Evolutionary conservation across 2,888 invertebrate species (phyloP), one percentile per base, ranked within the genome.

Genomic region (Lithophane semibrunnea): DNA sequence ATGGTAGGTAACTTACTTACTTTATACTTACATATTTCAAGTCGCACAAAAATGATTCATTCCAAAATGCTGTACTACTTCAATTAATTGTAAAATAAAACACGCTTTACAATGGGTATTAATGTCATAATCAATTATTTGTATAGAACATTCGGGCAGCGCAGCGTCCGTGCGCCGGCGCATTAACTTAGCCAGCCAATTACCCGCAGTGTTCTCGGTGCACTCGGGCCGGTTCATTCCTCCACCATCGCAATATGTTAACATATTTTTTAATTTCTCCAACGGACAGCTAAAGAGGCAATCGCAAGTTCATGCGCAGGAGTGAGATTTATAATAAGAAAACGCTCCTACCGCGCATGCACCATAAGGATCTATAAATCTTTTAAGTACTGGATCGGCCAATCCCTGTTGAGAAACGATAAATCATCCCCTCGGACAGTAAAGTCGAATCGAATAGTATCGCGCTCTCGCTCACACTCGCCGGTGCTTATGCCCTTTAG

Each of bases 281-380:
- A 86, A 81, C 90, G 87, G 94, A 94, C 94, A 94, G 93, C 91
- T 93, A 94, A 95, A 94, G 94, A 94, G 92, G 95, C 94, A 94
- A 94, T 94, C 90, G 95, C 93, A 89, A 95, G 93, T 92, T 92
- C 94, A 94, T 93, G 93, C 93, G 95, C 95, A 94, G 95, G 94
- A 96, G 96, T 96, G 96, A 96, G 94, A 95, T 96, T 96, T 95
- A 96, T 96, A 96, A 96, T 96, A 96, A 95, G 96, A 96, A 95
- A 95, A 94, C 94, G 96, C 95, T 96, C 95, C 96, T 96, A 96
- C 96, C 95, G 95, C 95, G 96, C 96, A 94, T 96, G 96, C 93
- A 94, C 94, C 94, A 93, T 93, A 95, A 94, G 93, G 95, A 94
- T 95, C 95, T 96, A 96, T 96, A 96, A 96, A 96, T 96, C 96